These are phyloP conservation scores for Diogma glabrata DNA, from an alignment of 2,888 invertebrate genomes.

Conservation along the genomic window DNA sequence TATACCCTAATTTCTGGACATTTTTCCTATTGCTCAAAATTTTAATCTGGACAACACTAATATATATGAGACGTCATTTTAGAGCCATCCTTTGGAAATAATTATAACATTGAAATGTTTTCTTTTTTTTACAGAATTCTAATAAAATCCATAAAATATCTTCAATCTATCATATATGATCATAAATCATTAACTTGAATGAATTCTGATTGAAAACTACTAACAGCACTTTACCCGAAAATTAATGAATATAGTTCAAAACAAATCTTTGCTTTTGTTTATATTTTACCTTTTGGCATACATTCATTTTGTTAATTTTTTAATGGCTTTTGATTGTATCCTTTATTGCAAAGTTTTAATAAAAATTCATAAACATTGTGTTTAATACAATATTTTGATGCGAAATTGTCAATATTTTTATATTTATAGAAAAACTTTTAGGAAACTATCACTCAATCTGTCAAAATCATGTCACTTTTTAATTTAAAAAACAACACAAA, in stretches of 20 bases:
- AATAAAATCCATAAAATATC: neutral
- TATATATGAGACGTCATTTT: constrained; percentile 7
- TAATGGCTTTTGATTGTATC: constrained; percentile 1
- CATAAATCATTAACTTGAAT: too few relatives aligned
- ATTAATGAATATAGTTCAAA: neutral
- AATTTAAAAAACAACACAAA: neutral
- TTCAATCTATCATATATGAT: neutral
- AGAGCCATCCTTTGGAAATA: constrained; percentile 5
- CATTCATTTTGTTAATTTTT: too few relatives aligned
- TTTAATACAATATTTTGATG: too few relatives aligned
- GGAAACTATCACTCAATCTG: constrained; percentile 8
- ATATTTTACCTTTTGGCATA: neutral
- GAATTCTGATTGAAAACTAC: too few relatives aligned
- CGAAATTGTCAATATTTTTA: too few relatives aligned
- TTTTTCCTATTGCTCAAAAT: constrained; percentile 1
- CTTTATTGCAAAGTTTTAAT: too few relatives aligned
- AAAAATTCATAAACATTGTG: too few relatives aligned
- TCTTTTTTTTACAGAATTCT: too few relatives aligned
- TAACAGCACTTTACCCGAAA: constrained; percentile 2
- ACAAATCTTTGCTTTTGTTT: constrained; percentile 8
- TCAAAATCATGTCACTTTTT: constrained; percentile 11
- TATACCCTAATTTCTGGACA: too few relatives aligned
- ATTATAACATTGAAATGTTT: neutral
- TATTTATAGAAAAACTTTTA: constrained; percentile 3
- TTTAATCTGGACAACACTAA: constrained; percentile 5